Evolutionary conservation across 2,797 vertebrate genomes (phyloP).

Genomic region (Dryobates pubescens): DNA sequence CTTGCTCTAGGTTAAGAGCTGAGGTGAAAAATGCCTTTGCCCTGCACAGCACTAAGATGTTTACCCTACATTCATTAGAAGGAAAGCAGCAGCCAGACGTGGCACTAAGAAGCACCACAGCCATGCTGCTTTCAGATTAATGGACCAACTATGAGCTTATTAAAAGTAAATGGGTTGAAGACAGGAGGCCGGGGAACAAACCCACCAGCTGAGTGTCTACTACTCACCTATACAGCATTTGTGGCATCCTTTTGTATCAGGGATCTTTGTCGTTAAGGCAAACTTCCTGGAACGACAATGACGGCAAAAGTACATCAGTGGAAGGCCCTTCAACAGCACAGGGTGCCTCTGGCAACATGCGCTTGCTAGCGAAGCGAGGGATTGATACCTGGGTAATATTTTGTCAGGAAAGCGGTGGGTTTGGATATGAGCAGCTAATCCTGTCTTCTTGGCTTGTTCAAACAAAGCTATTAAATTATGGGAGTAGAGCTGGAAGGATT

Average conservation of each 20-base stretch:
- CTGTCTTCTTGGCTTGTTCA: conserved; percentile 97
- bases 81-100: not conserved
- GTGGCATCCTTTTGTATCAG: conserved; percentile 98
- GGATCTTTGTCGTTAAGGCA: conserved; percentile 96
- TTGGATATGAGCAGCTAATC: conserved; percentile 94
- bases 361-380: not conserved
- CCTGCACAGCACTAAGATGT: not conserved
- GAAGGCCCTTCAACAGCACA: not conserved
- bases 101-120: not conserved
- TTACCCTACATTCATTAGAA: not conserved
- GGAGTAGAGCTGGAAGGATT: conserved; percentile 96
- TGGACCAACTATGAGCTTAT: not conserved
- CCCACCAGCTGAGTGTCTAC: not conserved
- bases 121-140: not conserved
- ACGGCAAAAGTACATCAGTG: not conserved
- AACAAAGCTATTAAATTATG: conserved; percentile 97
- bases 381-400: conserved; percentile 86
- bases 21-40: not conserved
- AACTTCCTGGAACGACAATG: conserved; percentile 88
- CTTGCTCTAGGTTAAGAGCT: not conserved
- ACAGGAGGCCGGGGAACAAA: not conserved
- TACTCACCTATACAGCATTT: conserved; percentile 98
- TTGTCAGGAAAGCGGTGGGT: conserved; percentile 96
- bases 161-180: not conserved
- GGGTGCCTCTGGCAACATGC: not conserved